Conservation (phyloP, 2,113 vertebrate species). For the Albula glossodonta region DNA sequence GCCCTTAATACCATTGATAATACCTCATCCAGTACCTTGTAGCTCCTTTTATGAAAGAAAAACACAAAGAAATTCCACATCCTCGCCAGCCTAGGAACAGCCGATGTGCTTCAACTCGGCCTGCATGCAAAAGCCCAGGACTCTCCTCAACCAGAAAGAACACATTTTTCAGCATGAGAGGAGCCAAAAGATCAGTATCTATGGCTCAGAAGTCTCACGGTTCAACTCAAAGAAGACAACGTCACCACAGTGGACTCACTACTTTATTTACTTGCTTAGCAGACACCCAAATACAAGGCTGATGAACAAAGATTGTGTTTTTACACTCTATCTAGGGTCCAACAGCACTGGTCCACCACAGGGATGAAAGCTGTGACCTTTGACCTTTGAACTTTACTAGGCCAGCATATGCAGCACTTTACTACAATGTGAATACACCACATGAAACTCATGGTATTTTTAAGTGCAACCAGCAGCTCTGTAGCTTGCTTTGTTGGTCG, state of each 20-base stretch:
- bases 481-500: no score
- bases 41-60: conserved; percentile 2
- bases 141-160: conserved; percentile 1
- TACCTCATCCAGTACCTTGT: background rate
- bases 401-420: background rate
- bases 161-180: background rate
- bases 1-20: background rate
- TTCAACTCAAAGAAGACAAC: background rate
- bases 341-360: background rate
- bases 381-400: background rate
- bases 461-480: background rate
- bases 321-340: background rate
- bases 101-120: background rate
- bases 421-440: background rate
- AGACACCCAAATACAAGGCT: background rate
- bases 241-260: background rate
- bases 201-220: background rate
- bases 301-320: background rate
- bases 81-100: background rate
- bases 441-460: background rate
- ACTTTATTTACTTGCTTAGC: background rate
- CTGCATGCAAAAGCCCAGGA: background rate
- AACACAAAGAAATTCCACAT: background rate
- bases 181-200: background rate
- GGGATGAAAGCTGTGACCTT: background rate